Percentiles rank a stretch among this genome's conserved stretches.
Conservation (phyloP, 2,797 vertebrate species). For the Rhabdophis nuchalis region DNA sequence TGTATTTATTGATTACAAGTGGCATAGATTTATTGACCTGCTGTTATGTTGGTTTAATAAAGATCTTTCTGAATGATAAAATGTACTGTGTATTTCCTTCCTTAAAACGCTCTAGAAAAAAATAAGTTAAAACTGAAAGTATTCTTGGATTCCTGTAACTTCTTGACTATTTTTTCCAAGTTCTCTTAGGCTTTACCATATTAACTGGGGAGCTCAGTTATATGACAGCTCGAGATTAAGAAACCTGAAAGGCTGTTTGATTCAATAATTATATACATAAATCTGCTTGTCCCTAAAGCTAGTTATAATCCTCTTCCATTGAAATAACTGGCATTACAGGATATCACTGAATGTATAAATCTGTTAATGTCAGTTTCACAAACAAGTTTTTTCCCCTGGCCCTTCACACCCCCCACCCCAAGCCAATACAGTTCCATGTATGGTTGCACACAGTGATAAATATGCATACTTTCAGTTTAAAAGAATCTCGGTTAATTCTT, state of each 20-base stretch:
- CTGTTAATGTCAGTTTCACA: background rate
- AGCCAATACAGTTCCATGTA: background rate
- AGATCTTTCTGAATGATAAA: background rate
- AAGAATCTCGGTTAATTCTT: background rate
- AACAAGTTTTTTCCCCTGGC: background rate
- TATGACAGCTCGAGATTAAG: background rate
- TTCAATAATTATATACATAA: background rate
- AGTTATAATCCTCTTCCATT: background rate
- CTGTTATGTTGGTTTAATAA: background rate
- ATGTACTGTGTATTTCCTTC: background rate
- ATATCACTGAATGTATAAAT: background rate
- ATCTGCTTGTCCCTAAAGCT: background rate
- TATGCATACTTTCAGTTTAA: background rate
- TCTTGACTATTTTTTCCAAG: background rate
- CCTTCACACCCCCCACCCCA: rapidly evolving
- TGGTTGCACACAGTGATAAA: background rate
- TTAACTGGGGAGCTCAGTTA: background rate
- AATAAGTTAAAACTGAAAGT: background rate
- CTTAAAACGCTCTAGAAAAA: background rate
- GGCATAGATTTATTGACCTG: background rate
- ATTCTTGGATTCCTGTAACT: background rate
- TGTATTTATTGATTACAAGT: background rate
- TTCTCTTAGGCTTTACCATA: background rate
- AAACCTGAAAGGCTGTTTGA: background rate
- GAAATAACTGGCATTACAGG: background rate